These are phyloP conservation scores for Megaleporinus macrocephalus DNA, from an alignment of 2,113 vertebrate species.

Conservation along the genomic window DNA sequence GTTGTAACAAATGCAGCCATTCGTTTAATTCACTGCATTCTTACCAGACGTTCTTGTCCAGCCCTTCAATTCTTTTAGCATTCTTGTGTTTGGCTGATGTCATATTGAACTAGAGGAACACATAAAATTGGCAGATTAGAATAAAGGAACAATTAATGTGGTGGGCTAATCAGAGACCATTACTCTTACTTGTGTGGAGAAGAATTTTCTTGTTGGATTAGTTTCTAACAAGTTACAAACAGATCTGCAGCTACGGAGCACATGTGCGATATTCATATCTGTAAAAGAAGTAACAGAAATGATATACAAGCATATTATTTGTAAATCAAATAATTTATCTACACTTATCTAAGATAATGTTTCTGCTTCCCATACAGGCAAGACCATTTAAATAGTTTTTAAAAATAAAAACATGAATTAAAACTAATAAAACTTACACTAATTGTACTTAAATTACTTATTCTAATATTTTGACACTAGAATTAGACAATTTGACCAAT, in stretches of 20 bases:
- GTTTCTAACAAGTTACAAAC: conserved; percentile 17
- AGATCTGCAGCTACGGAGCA: conserved; percentile 42
- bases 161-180: not conserved
- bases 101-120: conserved; percentile 75
- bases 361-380: too few relatives aligned
- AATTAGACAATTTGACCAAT: too few relatives aligned
- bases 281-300: conserved; percentile 25
- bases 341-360: not conserved
- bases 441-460: too few relatives aligned
- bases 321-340: not conserved
- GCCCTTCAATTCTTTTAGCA: conserved; percentile 89
- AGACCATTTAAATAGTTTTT: not conserved
- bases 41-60: conserved; percentile 94
- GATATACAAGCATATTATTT: not conserved
- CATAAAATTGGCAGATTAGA: conserved; percentile 31
- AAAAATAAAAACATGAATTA: too few relatives aligned
- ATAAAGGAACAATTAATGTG: not conserved
- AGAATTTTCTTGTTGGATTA: conserved; percentile 52
- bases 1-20: not conserved
- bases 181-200: conserved; percentile 66
- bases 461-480: too few relatives aligned
- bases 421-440: too few relatives aligned
- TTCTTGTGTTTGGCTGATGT: conserved; percentile 83
- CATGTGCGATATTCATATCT: conserved; percentile 66
- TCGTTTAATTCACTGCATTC: conserved; percentile 42